phyloP scores from a whole-genome alignment of 2,113 vertebrate species.

The Panthera uncia region DNA sequence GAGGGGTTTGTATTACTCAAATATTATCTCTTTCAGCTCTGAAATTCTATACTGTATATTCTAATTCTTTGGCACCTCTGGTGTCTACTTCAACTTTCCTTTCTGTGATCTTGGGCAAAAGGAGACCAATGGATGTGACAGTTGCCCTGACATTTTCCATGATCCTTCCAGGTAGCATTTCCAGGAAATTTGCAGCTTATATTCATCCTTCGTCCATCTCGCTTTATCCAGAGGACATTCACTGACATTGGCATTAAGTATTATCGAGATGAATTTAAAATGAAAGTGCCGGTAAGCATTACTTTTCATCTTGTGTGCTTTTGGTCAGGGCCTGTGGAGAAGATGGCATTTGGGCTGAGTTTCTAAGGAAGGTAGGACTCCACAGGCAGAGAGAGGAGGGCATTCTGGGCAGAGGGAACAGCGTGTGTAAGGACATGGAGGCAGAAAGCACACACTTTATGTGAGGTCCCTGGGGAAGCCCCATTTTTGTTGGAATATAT shows the following conservation, averaged over 20 bases:
- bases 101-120: neutral
- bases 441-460: neutral
- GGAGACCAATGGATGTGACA: neutral
- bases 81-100: neutral
- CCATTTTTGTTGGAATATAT: neutral
- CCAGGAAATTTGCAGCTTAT: conserved; percentile 96
- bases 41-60: neutral
- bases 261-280: conserved; percentile 97
- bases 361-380: neutral
- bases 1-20: neutral
- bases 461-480: neutral
- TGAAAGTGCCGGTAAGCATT: conserved; percentile 97
- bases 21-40: neutral
- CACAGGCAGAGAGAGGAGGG: neutral
- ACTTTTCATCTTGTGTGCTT: conserved; percentile 58
- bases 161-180: conserved; percentile 90
- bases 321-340: neutral
- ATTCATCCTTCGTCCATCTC: conserved; percentile 93
- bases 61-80: neutral
- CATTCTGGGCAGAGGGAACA: neutral
- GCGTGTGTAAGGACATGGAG: neutral
- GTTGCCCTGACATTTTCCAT: neutral
- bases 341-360: neutral
- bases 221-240: conserved; percentile 93
- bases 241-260: conserved; percentile 95